phyloP scores from a whole-genome alignment of 2,113 vertebrate species.

The Tyrannus savana region DNA sequence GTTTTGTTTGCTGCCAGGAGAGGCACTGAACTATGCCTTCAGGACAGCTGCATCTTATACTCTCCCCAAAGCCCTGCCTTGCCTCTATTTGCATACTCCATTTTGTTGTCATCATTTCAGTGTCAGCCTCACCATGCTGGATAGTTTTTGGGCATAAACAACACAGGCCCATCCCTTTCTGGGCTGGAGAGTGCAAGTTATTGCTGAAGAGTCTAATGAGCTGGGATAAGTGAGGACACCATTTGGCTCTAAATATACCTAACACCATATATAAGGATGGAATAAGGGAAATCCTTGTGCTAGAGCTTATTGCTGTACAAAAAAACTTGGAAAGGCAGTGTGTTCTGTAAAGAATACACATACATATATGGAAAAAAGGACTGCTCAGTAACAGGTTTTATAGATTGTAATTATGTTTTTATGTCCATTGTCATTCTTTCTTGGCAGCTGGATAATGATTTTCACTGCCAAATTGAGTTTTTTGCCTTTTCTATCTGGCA shows the following conservation, averaged over 20 bases:
- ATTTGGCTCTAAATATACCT: background rate
- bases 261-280: background rate
- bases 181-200: background rate
- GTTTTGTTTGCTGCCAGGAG: accelerated
- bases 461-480: background rate
- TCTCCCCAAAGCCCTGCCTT: background rate
- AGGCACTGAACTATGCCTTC: background rate
- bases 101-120: background rate
- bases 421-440: background rate
- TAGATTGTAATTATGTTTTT: conserved; percentile 7
- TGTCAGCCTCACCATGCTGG: background rate
- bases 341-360: background rate
- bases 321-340: background rate
- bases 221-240: background rate
- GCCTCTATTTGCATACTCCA: background rate
- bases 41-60: background rate
- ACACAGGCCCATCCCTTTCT: background rate
- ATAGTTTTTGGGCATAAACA: background rate
- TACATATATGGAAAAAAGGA: background rate
- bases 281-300: background rate
- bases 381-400: background rate
- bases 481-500: background rate
- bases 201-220: background rate
- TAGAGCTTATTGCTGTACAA: background rate
- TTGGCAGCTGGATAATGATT: background rate